Conservation (phyloP, 92 coral and sea anemone species). For the Heteractis magnifica region DNA sequence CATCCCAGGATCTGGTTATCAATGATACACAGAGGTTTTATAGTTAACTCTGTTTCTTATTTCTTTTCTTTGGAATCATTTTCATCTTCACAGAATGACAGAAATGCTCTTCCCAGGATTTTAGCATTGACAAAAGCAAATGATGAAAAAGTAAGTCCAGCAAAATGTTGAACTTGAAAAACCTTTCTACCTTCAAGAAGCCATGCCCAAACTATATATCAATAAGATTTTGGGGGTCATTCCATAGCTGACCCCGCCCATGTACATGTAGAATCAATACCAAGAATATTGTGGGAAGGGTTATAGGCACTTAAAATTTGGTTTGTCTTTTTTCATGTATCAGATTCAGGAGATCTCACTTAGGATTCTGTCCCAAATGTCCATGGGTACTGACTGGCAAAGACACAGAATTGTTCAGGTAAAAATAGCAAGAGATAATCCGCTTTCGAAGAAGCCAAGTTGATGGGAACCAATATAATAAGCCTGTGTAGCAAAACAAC, state of each 20-base stretch:
- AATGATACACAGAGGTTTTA: too few species aligned
- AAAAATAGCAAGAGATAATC: not conserved
- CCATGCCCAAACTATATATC: too few species aligned
- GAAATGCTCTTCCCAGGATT: slow-evolving; percentile 92
- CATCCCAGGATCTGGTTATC: too few species aligned
- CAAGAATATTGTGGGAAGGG: not conserved
- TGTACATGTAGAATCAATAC: too few species aligned
- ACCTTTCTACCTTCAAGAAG: too few species aligned
- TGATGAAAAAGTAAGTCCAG: slow-evolving; percentile 88
- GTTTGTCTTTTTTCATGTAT: not conserved
- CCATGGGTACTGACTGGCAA: slow-evolving; percentile 90
- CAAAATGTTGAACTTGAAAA: not conserved
- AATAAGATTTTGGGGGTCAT: not conserved
- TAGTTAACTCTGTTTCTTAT: not conserved
- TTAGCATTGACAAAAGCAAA: slow-evolving; percentile 89
- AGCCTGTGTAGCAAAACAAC: too few species aligned
- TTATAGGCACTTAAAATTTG: not conserved
- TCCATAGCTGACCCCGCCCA: not conserved
- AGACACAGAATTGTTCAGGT: slow-evolving; percentile 92
- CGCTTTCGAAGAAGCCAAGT: too few species aligned
- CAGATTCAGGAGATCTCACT: slow-evolving; percentile 96
- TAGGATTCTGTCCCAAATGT: slow-evolving; percentile 91
- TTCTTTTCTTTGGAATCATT: not conserved
- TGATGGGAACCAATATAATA: too few species aligned
- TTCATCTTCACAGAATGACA: slow-evolving; percentile 68